Percentiles rank a stretch among this genome's conserved stretches.
Evolutionary conservation across 2,113 vertebrate species (phyloP).

Genomic region (Calyptommatus sinebrachiatus): DNA sequence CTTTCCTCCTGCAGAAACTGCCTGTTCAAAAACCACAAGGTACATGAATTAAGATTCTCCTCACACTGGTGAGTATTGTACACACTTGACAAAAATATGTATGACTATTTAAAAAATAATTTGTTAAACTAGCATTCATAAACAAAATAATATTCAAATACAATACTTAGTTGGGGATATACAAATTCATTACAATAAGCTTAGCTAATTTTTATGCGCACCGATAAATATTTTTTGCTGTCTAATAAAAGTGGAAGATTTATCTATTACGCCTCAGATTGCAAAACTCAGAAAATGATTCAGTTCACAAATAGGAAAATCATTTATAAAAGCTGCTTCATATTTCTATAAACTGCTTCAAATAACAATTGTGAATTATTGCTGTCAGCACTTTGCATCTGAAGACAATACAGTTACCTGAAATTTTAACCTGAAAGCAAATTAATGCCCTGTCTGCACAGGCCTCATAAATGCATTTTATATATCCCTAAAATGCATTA

Average conservation of each 20-base stretch:
- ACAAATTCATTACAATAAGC: too few relatives aligned
- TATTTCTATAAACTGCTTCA: neutral
- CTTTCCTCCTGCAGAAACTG: conserved; percentile 88
- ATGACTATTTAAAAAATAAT: too few relatives aligned
- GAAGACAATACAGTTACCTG: neutral
- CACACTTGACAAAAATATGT: neutral
- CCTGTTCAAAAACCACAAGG: conserved; percentile 64
- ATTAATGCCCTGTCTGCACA: neutral
- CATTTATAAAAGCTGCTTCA: neutral
- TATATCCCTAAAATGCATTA: too few relatives aligned
- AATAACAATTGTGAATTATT: neutral
- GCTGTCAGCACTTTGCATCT: neutral
- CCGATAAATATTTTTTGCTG: neutral
- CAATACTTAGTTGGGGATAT: too few relatives aligned
- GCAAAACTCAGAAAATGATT: neutral
- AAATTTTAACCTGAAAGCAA: neutral
- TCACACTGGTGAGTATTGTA: neutral
- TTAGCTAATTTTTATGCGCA: too few relatives aligned
- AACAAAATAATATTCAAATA: too few relatives aligned
- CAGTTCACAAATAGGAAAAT: neutral
- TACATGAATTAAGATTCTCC: neutral
- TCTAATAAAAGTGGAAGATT: neutral
- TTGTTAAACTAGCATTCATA: too few relatives aligned
- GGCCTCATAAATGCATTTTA: too few relatives aligned
- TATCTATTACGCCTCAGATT: neutral